phyloP scores from a whole-genome alignment of 2,797 vertebrate species.

The Diplodus puntazzo region DNA sequence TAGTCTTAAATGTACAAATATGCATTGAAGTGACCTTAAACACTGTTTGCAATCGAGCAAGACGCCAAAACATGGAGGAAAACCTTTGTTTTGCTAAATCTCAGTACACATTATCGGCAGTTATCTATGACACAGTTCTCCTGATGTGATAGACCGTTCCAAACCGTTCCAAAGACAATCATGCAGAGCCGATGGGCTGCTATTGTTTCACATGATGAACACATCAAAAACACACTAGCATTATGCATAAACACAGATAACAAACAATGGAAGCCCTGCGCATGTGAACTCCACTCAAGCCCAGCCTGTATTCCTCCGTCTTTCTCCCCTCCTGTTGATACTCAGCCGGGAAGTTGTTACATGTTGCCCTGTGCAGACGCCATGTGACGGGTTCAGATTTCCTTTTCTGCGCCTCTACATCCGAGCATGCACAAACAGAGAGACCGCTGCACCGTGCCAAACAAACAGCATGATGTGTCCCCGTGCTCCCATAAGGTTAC shows the following conservation, averaged over 20 bases:
- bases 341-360: conserved; percentile 51
- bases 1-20: too few relatives aligned
- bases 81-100: too few relatives aligned
- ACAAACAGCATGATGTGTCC: conserved; percentile 66
- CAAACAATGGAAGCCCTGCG: not conserved
- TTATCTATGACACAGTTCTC: not conserved
- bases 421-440: conserved; percentile 41
- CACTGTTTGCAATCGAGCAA: too few relatives aligned
- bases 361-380: conserved; percentile 50
- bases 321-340: conserved; percentile 9
- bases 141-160: not conserved
- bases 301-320: not conserved
- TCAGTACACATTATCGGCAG: not conserved
- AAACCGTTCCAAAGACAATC: conserved; percentile 5
- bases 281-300: not conserved
- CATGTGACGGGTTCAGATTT: conserved; percentile 74
- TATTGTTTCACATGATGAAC: not conserved
- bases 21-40: too few relatives aligned
- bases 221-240: not conserved
- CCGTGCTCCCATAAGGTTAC: conserved; percentile 69
- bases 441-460: conserved; percentile 43
- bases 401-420: conserved; percentile 33
- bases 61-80: too few relatives aligned
- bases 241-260: conserved; percentile 11
- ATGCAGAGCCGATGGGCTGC: not conserved